Conservation (phyloP, 2,888 invertebrate genomes). For the Acholoe squamosa region DNA sequence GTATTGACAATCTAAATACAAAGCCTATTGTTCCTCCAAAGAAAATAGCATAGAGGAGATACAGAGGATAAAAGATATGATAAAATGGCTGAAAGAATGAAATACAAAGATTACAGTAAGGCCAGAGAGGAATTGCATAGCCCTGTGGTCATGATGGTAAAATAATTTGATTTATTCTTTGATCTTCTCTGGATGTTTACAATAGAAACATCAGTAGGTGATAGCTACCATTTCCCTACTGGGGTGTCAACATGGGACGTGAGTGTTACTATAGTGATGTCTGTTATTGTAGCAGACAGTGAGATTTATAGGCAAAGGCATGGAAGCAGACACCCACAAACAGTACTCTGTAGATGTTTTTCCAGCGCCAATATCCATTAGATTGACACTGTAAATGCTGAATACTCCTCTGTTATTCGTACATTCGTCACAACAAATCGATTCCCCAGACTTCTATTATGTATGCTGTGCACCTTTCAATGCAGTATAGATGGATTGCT, state of each 20-base stretch:
- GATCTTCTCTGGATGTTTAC: neutral
- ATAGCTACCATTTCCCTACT: neutral
- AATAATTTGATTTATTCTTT: neutral
- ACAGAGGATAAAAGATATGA: too few species aligned
- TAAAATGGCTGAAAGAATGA: neutral
- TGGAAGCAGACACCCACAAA: neutral
- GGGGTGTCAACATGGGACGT: neutral
- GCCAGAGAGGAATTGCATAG: neutral
- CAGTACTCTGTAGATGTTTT: neutral
- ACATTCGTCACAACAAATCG: too few species aligned
- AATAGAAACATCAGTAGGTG: neutral
- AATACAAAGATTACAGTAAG: neutral
- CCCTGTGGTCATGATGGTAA: neutral
- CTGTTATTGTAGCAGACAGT: slow-evolving; percentile 8
- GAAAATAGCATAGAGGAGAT: too few species aligned
- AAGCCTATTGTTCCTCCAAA: too few species aligned
- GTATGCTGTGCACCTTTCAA: too few species aligned
- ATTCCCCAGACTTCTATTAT: too few species aligned
- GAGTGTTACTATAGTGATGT: neutral
- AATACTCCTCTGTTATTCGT: too few species aligned
- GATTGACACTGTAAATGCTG: too few species aligned
- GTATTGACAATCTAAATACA: too few species aligned
- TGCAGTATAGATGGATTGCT: too few species aligned
- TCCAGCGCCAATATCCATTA: neutral
- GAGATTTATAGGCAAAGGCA: neutral